These are phyloP conservation scores for Cryptops parisi DNA, from an alignment of 2,888 invertebrate species.

Conservation along the genomic window DNA sequence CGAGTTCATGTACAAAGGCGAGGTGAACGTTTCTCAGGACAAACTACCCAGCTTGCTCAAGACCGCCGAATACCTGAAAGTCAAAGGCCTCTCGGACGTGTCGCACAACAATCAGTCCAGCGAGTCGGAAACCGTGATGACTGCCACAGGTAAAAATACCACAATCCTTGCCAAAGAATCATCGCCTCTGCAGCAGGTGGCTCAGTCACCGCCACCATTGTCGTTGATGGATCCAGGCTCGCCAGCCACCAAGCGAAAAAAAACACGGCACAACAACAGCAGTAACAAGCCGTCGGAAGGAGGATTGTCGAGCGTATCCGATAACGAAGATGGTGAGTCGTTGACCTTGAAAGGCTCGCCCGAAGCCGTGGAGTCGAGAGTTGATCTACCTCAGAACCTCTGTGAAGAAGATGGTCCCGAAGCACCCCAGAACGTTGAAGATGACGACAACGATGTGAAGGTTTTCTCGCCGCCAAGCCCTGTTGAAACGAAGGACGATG, in stretches of 20 bases:
- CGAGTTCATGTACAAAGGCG: constrained; percentile 91
- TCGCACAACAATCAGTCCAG: neutral
- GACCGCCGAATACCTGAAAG: constrained; percentile 80
- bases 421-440: neutral
- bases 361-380: constrained; percentile 7
- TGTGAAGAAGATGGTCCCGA: neutral
- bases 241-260: neutral
- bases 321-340: neutral
- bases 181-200: neutral
- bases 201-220: neutral
- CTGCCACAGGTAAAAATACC: neutral
- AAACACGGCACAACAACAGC: neutral
- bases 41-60: constrained; percentile 72
- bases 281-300: neutral
- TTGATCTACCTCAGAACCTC: constrained; percentile 5
- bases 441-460: neutral
- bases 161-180: neutral
- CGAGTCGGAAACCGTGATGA: constrained; percentile 7
- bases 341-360: constrained; percentile 8
- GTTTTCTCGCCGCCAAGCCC: neutral
- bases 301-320: neutral
- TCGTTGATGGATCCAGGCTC: neutral
- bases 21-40: constrained; percentile 84
- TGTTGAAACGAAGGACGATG: neutral
- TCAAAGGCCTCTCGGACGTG: constrained; percentile 75